phyloP scores from a whole-genome alignment of 2,113 vertebrate genomes.

The Potamarius usumacintae region DNA sequence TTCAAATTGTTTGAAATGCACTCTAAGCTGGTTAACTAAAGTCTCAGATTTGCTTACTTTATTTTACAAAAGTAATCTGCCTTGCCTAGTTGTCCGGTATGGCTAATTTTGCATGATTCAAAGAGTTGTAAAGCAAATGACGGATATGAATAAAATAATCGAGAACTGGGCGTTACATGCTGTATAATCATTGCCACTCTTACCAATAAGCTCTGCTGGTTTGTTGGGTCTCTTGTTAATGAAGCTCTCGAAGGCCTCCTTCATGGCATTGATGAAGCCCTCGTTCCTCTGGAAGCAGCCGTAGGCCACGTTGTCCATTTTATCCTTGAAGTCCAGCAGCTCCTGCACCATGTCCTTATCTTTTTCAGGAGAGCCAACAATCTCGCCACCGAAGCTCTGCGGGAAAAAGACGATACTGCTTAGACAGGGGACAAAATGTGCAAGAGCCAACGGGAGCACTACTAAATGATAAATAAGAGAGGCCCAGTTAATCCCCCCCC shows the following conservation, averaged over 20 bases:
- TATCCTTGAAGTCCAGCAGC: conserved; percentile 96
- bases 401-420: conserved; percentile 1
- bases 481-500: background rate
- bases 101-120: background rate
- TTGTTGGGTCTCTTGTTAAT: conserved; percentile 99
- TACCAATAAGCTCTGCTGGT: conserved; percentile 96
- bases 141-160: background rate
- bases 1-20: too few relatives aligned
- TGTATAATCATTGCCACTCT: background rate
- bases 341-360: conserved; percentile 99
- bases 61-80: too few relatives aligned
- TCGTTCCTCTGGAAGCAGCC: conserved; percentile 96
- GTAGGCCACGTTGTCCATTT: conserved; percentile 95
- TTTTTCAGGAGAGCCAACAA: conserved; percentile 97
- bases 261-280: conserved; percentile 98
- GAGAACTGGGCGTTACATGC: too few relatives aligned
- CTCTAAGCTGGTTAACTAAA: too few relatives aligned
- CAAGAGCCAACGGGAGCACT: background rate
- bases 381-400: conserved; percentile 95
- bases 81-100: too few relatives aligned
- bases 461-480: background rate
- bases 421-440: too few relatives aligned
- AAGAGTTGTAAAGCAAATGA: background rate
- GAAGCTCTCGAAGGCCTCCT: conserved; percentile 98
- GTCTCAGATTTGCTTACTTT: too few relatives aligned